Conservation (phyloP, 2,113 vertebrate genomes). For the Chaenogobius annularis region DNA sequence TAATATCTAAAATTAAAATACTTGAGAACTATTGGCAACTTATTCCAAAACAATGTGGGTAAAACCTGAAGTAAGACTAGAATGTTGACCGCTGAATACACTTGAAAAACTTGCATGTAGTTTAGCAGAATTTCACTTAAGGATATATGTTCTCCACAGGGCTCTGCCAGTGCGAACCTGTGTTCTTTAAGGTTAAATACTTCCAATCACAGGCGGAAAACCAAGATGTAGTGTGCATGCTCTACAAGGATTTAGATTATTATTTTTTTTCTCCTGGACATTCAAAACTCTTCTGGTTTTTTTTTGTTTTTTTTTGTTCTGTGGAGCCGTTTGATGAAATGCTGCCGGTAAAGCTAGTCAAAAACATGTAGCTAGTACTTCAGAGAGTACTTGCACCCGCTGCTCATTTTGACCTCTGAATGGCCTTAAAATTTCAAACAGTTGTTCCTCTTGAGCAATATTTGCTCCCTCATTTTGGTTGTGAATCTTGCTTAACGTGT, state of each 20-base stretch:
- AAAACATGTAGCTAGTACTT: constrained; percentile 56
- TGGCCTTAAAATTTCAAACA: constrained; percentile 89
- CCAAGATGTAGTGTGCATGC: constrained; percentile 8
- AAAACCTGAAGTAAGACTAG: constrained; percentile 11
- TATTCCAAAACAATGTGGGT: constrained; percentile 18
- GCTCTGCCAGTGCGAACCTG: neutral
- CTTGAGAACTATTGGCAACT: constrained; percentile 30
- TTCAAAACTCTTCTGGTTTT: constrained; percentile 18
- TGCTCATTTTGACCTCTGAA: constrained; percentile 77
- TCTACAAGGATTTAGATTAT: constrained; percentile 14
- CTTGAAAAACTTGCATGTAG: constrained; percentile 20
- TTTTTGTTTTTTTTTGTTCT: constrained; percentile 29
- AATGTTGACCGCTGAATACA: constrained; percentile 6
- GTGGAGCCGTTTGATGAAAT: constrained; percentile 66
- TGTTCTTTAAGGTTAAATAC: constrained; percentile 7
- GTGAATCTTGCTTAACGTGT: constrained; percentile 82
- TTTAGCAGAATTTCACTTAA: constrained; percentile 32
- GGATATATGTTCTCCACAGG: constrained; percentile 23
- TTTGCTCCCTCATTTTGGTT: constrained; percentile 84
- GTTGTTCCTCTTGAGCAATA: constrained; percentile 89
- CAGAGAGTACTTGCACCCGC: constrained; percentile 78
- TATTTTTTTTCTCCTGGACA: neutral
- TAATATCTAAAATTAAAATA: constrained; percentile 38
- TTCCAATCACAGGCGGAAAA: constrained; percentile 5
- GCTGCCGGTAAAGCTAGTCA: constrained; percentile 75